Evolutionary conservation across 2,797 vertebrate species (phyloP), one percentile per base, ranked within the genome.

Genomic region (Rousettus madagascariensis): DNA sequence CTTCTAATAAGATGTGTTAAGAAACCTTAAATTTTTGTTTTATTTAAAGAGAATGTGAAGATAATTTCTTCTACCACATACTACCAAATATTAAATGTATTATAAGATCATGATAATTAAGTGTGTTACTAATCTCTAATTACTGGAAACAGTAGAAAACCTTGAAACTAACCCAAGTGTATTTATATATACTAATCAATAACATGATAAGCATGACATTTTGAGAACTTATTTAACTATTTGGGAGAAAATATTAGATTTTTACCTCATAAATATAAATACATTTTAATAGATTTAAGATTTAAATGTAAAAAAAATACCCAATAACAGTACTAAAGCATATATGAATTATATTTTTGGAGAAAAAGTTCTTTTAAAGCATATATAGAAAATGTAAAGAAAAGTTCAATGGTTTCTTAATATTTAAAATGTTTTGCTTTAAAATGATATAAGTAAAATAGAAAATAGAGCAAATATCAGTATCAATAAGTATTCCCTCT

Each of bases 381-480:
- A 43, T 57, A 79, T 30, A 15, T 63, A 79, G 41, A 77, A 80
- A 79, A 43, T 17, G 65, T 5, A 41, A 13, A 36, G 30, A 33
- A 61, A 11, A 28, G 30, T 69, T 41, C 38, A 59, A 36, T 30
- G 53, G 15, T 20, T 85, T 84, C 6, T 72, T 66, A 90, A 85
- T 66, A 9, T 41, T 93, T 72, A 85, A 79, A 95, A 26, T 24
- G 71, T 38, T 71, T 77, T 88, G 11, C 26, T 85, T 86, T 92
- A 91, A 66, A 66, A 41, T 5, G 17, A 59, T 65, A 68, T 71
- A 89, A 79, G 90, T 85, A 69, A 78, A 84, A 53, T 57, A 75
- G 13, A 1, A 80, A 74, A 68, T 43, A 24, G 20, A 71, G 24
- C 4, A 93, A 93, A 86, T 59, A 66, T 49, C 11, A 66, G 20